Conservation (phyloP, 2,888 invertebrate genomes). For the Andrena fulva region DNA sequence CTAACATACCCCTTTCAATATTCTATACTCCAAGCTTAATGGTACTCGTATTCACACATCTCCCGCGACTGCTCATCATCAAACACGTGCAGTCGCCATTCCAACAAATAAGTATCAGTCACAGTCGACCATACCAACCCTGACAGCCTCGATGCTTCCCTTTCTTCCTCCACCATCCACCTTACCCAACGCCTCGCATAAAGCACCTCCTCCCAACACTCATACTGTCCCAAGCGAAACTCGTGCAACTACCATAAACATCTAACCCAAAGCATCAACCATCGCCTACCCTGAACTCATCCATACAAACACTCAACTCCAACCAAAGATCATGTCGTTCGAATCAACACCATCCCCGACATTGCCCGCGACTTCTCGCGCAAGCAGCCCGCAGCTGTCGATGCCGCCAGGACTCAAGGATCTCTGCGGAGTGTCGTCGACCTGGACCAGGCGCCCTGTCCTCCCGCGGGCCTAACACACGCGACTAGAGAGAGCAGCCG, state of each 20-base stretch:
- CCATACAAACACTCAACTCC: not conserved
- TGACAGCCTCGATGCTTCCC: too few relatives aligned
- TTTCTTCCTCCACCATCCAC: not conserved
- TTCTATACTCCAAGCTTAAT: too few relatives aligned
- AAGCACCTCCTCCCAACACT: not conserved
- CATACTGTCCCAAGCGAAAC: not conserved
- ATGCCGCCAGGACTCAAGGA: slow-evolving; percentile 1
- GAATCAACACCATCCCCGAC: not conserved
- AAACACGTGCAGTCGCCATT: too few relatives aligned
- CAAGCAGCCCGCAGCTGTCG: not conserved
- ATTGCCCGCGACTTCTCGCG: not conserved
- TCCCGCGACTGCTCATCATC: too few relatives aligned
- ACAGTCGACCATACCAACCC: too few relatives aligned
- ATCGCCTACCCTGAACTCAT: not conserved
- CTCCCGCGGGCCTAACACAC: slow-evolving; percentile 26
- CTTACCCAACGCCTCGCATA: not conserved
- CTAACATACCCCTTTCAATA: too few relatives aligned
- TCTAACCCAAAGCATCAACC: not conserved
- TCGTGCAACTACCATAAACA: not conserved
- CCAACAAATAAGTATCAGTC: too few relatives aligned
- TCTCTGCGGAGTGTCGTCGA: slow-evolving; percentile 47
- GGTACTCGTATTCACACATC: too few relatives aligned
- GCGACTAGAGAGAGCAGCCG: slow-evolving; percentile 45
- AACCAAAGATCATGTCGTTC: not conserved
- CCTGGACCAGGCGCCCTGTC: slow-evolving; percentile 22